Conservation (phyloP, 2,888 invertebrate species). For the Resseliella maxima region DNA sequence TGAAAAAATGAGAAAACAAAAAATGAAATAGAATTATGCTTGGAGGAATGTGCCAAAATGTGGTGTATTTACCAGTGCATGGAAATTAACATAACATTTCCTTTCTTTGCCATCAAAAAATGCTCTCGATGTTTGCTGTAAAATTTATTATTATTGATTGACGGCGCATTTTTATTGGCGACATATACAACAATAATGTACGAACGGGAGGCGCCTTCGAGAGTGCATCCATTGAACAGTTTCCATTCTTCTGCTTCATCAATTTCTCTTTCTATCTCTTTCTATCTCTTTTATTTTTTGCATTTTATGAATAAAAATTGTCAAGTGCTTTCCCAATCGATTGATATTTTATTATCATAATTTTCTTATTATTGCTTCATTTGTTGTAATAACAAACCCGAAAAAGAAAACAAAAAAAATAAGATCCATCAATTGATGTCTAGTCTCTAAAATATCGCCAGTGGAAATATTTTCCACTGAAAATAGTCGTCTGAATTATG, state of each 20-base stretch:
- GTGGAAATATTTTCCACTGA: not conserved
- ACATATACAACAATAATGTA: no score
- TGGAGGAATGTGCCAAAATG: not conserved
- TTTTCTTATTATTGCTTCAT: conserved; percentile 46
- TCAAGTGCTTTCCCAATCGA: conserved; percentile 43
- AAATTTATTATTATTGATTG: conserved; percentile 42
- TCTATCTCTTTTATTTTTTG: not conserved
- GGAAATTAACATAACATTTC: conserved; percentile 22
- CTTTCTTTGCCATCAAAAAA: not conserved
- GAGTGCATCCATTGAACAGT: not conserved
- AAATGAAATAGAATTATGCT: not conserved
- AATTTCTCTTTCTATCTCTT: not conserved
- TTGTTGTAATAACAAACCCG: conserved; percentile 3
- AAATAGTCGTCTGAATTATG: not conserved
- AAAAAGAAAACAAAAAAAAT: not conserved
- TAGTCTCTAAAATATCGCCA: not conserved
- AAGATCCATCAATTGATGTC: not conserved
- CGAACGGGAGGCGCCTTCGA: not conserved
- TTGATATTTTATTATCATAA: conserved; percentile 26
- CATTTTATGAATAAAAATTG: conserved; percentile 10
- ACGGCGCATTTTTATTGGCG: conserved; percentile 15
- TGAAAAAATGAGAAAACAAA: not conserved
- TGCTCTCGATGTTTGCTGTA: not conserved
- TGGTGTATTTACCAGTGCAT: not conserved
- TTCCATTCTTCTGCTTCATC: not conserved